These are phyloP conservation scores for Drosophila chauvacae DNA, from an alignment of 1,140 invertebrate genomes.

Conservation along the genomic window DNA sequence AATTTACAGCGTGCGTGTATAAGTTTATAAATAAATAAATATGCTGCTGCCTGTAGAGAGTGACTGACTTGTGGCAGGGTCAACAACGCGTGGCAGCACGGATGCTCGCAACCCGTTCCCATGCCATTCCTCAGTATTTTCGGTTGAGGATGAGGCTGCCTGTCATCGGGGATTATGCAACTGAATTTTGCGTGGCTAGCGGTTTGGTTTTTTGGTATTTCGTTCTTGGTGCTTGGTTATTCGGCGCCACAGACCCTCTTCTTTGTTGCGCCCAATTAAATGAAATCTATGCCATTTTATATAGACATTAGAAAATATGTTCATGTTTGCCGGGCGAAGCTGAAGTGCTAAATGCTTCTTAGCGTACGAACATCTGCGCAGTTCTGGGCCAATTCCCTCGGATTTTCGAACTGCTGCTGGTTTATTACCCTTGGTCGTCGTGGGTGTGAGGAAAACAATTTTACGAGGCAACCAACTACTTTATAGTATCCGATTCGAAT, in stretches of 20 bases:
- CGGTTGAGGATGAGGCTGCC: constrained; percentile 41
- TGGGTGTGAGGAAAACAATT: constrained; percentile 69
- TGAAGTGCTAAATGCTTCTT: constrained; percentile 68
- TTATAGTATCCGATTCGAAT: constrained; percentile 68
- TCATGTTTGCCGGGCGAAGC: constrained; percentile 31
- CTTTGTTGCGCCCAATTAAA: constrained; percentile 62
- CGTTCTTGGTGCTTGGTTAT: not conserved
- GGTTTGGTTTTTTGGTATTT: constrained; percentile 5
- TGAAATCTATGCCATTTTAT: constrained; percentile 42
- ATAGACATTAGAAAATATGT: constrained; percentile 60
- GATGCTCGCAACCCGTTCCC: constrained; percentile 27
- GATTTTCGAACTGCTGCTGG: constrained; percentile 34
- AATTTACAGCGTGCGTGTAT: constrained; percentile 79
- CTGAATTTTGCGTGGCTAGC: constrained; percentile 48
- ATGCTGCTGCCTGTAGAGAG: constrained; percentile 24
- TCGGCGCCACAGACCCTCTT: constrained; percentile 34
- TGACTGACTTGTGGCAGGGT: constrained; percentile 60
- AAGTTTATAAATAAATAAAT: constrained; percentile 78
- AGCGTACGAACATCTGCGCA: constrained; percentile 57
- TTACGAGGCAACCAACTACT: constrained; percentile 71
- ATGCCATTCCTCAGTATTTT: constrained; percentile 19
- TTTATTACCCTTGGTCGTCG: constrained; percentile 64
- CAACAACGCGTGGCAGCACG: constrained; percentile 74
- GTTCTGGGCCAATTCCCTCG: constrained; percentile 29
- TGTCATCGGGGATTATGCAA: constrained; percentile 75